A percentile compares a stretch with the other conserved stretches of the same genome.
phyloP scores from a whole-genome alignment of 2,113 vertebrate genomes.

The Vicugna pacos region DNA sequence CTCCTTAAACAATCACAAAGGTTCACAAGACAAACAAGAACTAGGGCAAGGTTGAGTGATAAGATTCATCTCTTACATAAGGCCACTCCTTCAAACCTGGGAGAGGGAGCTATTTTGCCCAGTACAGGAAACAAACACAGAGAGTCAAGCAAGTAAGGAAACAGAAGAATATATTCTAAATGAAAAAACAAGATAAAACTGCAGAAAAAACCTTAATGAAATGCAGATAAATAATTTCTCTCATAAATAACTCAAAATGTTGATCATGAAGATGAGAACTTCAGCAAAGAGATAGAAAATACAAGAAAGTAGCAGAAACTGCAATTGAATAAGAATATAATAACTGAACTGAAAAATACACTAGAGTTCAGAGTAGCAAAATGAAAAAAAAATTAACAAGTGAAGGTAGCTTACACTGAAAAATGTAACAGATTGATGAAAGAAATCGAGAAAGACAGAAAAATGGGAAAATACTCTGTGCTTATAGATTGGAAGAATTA shows the following conservation, averaged over 20 bases:
- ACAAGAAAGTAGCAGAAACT: background rate
- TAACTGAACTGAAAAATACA: background rate
- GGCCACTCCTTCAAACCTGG: background rate
- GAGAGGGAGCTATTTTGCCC: background rate
- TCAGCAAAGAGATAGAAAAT: background rate
- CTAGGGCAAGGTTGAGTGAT: background rate
- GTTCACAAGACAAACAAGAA: background rate
- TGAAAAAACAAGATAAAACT: background rate
- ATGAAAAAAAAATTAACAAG: background rate
- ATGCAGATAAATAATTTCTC: background rate
- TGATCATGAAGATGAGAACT: background rate
- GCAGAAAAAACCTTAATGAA: background rate
- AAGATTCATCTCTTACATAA: background rate
- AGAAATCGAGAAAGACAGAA: background rate
- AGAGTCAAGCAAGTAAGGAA: background rate
- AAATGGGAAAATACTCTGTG: background rate
- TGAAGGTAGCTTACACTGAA: background rate
- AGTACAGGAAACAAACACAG: background rate
- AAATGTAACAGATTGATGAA: background rate
- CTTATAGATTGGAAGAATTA: background rate
- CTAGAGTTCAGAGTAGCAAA: background rate
- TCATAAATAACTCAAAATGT: background rate
- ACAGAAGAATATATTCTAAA: background rate
- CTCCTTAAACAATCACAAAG: background rate
- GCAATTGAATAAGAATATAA: background rate